phyloP scores from a whole-genome alignment of 1,140 invertebrate species.

The Hyles euphorbiae region DNA sequence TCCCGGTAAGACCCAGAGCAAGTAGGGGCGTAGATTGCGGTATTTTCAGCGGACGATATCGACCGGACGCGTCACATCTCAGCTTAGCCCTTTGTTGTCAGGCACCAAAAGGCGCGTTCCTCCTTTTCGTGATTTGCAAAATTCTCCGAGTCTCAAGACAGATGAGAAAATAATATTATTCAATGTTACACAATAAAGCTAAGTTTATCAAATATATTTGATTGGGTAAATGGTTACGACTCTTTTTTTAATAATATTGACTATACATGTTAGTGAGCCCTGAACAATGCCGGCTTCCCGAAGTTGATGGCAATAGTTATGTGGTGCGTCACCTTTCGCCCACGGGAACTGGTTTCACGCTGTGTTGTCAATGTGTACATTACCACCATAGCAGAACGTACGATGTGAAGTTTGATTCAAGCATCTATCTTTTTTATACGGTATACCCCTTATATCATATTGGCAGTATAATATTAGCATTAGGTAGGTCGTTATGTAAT shows the following conservation, averaged over 20 bases:
- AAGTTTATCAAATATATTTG: no score
- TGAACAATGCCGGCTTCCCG: no score
- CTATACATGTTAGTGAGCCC: not conserved
- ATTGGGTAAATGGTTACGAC: no score
- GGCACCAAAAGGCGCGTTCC: conserved; percentile 1
- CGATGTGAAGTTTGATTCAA: no score
- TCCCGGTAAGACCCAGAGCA: no score
- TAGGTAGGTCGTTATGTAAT: no score
- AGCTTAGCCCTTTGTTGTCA: conserved; percentile 3
- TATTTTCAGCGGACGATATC: conserved; percentile 5
- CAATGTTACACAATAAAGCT: no score
- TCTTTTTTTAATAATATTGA: not conserved
- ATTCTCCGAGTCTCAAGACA: no score
- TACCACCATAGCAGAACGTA: not conserved
- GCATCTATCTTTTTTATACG: no score
- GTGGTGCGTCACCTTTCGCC: conserved; percentile 38
- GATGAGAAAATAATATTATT: no score
- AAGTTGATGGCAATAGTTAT: conserved; percentile 13
- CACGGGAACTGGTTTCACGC: conserved; percentile 53
- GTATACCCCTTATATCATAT: no score
- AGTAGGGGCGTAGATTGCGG: conserved; percentile 4
- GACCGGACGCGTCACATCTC: conserved; percentile 6
- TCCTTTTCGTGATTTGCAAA: not conserved
- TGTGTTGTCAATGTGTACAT: conserved; percentile 37
- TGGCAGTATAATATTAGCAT: no score